These are phyloP conservation scores for Leptinotarsa defecta DNA, from an alignment of 1,140 invertebrate species.

Conservation along the genomic window DNA sequence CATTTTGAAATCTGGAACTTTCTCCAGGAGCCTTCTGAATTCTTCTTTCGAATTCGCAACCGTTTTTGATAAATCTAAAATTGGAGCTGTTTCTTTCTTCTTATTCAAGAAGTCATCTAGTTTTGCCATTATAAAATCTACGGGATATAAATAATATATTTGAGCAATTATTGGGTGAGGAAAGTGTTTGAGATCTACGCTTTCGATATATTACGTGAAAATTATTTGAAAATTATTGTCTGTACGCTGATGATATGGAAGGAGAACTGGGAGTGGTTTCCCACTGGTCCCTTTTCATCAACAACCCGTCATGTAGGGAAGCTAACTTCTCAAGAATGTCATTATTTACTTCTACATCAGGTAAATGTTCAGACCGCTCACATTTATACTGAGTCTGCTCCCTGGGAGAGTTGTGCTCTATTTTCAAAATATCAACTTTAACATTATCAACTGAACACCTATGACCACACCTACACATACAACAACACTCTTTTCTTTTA, in stretches of 20 bases:
- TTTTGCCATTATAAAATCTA: conserved; percentile 61
- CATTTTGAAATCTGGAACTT: conserved; percentile 88
- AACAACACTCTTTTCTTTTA: conserved; percentile 45
- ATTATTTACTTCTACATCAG: conserved; percentile 27
- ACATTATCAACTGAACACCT: conserved; percentile 33
- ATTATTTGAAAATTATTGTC: not conserved
- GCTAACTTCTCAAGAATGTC: conserved; percentile 43
- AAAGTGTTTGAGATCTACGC: not conserved
- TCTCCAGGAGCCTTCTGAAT: conserved; percentile 78
- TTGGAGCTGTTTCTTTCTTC: conserved; percentile 81
- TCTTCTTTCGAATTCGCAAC: conserved; percentile 77
- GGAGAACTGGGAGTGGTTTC: conserved; percentile 57
- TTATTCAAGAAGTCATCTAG: conserved; percentile 82
- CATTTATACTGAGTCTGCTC: conserved; percentile 22
- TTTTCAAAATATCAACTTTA: conserved; percentile 51
- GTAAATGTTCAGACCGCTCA: conserved; percentile 31
- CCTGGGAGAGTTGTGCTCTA: conserved; percentile 46
- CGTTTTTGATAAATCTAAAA: conserved; percentile 82
- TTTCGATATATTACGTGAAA: not conserved
- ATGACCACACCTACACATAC: conserved; percentile 44
- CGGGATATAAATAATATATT: conserved; percentile 20
- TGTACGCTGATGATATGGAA: not conserved
- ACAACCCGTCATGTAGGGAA: conserved; percentile 44
- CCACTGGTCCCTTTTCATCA: conserved; percentile 51
- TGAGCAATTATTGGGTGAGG: not conserved